Conservation (phyloP, 2,797 vertebrate genomes). For the Ceryle rudis region DNA sequence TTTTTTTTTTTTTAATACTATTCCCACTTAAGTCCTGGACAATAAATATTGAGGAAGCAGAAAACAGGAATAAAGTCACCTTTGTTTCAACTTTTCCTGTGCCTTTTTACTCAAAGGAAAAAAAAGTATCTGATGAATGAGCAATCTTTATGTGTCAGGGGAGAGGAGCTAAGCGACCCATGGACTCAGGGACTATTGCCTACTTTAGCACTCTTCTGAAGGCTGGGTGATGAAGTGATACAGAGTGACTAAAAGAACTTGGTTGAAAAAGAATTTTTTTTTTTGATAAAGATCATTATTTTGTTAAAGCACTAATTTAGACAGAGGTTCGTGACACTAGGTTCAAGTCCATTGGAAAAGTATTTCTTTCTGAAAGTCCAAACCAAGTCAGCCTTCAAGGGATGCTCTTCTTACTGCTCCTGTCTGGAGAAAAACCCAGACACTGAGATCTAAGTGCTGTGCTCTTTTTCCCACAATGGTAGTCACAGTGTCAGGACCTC, state of each 20-base stretch:
- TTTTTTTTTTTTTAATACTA: not conserved
- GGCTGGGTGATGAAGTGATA: not conserved
- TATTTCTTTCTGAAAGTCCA: not conserved
- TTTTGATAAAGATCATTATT: not conserved
- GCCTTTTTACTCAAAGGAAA: not conserved
- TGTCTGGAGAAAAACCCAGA: not conserved
- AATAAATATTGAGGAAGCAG: not conserved
- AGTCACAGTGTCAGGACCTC: not conserved
- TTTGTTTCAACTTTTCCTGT: conserved; percentile 62
- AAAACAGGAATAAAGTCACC: conserved; percentile 65
- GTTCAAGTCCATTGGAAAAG: not conserved
- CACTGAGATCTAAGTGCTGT: not conserved
- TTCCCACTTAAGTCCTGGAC: conserved; percentile 44
- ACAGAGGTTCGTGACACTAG: not conserved
- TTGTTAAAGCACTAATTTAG: not conserved
- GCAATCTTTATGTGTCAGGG: not conserved
- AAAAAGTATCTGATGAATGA: conserved; percentile 14
- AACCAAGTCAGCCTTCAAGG: not conserved
- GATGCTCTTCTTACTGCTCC: not conserved
- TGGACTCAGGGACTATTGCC: not conserved
- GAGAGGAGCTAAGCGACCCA: not conserved
- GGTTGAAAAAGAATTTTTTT: not conserved
- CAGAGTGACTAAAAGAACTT: not conserved
- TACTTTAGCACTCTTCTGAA: conserved; percentile 12
- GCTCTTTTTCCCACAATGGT: not conserved